phyloP scores from a whole-genome alignment of 2,888 invertebrate genomes.

The Chironomus tentans region DNA sequence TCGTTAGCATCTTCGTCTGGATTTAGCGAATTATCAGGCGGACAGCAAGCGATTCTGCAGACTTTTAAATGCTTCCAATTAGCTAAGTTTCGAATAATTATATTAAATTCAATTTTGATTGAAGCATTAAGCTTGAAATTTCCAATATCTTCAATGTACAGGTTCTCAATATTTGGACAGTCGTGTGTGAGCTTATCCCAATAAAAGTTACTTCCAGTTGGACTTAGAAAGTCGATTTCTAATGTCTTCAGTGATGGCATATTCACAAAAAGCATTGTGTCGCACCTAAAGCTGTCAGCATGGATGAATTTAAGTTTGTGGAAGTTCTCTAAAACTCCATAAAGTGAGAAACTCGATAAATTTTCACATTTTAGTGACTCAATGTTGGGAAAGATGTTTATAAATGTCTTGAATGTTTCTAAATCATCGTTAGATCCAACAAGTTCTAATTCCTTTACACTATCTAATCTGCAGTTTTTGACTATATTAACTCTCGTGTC shows the following conservation, averaged over 20 bases:
- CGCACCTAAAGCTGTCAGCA: constrained; percentile 6
- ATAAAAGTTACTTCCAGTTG: constrained; percentile 1
- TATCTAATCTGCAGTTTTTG: neutral
- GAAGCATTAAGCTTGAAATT: constrained; percentile 9
- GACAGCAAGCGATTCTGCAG: neutral
- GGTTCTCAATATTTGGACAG: constrained; percentile 11
- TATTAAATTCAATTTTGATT: neutral
- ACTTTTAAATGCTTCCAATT: neutral
- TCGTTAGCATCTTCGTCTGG: neutral
- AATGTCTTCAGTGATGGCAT: neutral
- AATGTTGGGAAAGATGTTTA: constrained; percentile 20
- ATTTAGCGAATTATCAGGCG: constrained; percentile 1
- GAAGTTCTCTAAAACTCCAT: neutral
- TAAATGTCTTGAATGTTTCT: neutral
- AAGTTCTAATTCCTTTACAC: constrained; percentile 3
- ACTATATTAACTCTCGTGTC: neutral
- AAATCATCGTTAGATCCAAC: constrained; percentile 17
- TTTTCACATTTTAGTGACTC: constrained; percentile 2
- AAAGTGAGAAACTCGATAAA: neutral
- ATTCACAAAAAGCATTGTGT: constrained; percentile 9
- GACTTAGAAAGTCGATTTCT: constrained; percentile 2
- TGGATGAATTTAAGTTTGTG: neutral
- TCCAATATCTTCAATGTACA: constrained; percentile 18
- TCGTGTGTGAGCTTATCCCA: constrained; percentile 6
- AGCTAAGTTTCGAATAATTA: neutral